A percentile compares a stretch with the other conserved stretches of the same genome.
Evolutionary conservation across 1,140 invertebrate genomes (phyloP).

Genomic region (Bombus superbus): DNA sequence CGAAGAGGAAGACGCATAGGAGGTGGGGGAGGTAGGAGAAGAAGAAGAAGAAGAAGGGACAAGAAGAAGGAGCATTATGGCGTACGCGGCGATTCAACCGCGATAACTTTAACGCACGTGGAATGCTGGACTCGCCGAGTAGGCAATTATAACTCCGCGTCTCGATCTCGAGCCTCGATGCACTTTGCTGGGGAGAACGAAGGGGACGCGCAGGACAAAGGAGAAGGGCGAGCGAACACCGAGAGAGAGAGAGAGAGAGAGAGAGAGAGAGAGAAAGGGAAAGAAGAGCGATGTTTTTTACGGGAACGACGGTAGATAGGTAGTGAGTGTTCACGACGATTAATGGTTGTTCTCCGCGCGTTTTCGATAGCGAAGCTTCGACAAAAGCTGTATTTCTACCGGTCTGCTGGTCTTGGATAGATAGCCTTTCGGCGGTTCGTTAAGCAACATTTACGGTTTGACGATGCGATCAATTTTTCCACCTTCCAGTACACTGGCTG

Average conservation of each 20-base stretch:
- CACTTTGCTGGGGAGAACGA: slow-evolving; percentile 47
- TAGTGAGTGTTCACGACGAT: slow-evolving; percentile 51
- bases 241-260: background rate
- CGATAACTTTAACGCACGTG: slow-evolving; percentile 70
- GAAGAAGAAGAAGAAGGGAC: slow-evolving; percentile 27
- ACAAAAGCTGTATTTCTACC: slow-evolving; percentile 14
- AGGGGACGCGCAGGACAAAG: slow-evolving; percentile 33
- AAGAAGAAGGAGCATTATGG: slow-evolving; percentile 61
- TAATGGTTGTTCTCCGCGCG: slow-evolving; percentile 47
- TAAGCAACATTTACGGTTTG: background rate
- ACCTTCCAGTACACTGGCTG: no score
- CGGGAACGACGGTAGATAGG: slow-evolving; percentile 48
- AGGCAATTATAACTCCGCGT: slow-evolving; percentile 69
- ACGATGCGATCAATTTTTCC: background rate
- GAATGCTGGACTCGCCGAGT: slow-evolving; percentile 66
- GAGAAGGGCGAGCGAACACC: background rate
- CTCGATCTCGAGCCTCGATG: slow-evolving; percentile 57
- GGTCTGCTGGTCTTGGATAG: background rate
- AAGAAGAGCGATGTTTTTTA: slow-evolving; percentile 52
- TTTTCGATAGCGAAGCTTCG: slow-evolving; percentile 36
- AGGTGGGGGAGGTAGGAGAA: background rate
- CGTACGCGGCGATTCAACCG: slow-evolving; percentile 62
- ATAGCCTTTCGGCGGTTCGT: background rate
- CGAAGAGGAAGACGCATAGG: background rate
- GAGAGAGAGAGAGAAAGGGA: background rate